phyloP scores from a whole-genome alignment of 2,888 invertebrate species.

The Dolichomitus sp. region DNA sequence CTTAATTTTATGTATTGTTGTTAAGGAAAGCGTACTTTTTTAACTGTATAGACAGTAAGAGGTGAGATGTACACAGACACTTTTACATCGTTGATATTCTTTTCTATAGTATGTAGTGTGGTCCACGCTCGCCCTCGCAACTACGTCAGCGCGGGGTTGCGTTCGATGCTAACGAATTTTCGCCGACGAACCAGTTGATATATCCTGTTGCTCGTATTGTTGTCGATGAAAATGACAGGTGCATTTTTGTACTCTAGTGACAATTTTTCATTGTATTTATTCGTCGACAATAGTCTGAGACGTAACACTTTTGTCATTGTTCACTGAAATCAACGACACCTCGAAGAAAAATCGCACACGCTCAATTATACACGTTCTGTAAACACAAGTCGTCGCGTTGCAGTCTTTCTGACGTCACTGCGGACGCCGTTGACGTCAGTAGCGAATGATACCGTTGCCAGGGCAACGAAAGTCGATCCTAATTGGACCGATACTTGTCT shows the following conservation, averaged over 20 bases:
- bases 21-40: background rate
- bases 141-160: constrained; percentile 52
- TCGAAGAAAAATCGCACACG: constrained; percentile 47
- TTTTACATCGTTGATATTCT: background rate
- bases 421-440: constrained; percentile 78
- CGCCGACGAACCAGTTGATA: constrained; percentile 46
- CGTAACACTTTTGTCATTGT: no score
- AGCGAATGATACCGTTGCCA: constrained; percentile 74
- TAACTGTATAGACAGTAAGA: background rate
- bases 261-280: background rate
- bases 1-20: background rate
- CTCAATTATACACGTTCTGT: constrained; percentile 73
- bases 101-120: background rate
- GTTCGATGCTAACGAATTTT: constrained; percentile 47
- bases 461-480: constrained; percentile 73
- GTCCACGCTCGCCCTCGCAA: background rate
- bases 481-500: constrained; percentile 68
- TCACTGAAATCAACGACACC: no score
- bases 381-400: constrained; percentile 74
- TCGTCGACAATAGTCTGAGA: no score
- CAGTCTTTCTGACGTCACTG: constrained; percentile 79
- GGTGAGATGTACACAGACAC: background rate
- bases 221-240: constrained; percentile 25
- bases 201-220: constrained; percentile 45
- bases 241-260: background rate